Conservation (phyloP, 2,797 vertebrate species). For the Setipinna tenuifilis region DNA sequence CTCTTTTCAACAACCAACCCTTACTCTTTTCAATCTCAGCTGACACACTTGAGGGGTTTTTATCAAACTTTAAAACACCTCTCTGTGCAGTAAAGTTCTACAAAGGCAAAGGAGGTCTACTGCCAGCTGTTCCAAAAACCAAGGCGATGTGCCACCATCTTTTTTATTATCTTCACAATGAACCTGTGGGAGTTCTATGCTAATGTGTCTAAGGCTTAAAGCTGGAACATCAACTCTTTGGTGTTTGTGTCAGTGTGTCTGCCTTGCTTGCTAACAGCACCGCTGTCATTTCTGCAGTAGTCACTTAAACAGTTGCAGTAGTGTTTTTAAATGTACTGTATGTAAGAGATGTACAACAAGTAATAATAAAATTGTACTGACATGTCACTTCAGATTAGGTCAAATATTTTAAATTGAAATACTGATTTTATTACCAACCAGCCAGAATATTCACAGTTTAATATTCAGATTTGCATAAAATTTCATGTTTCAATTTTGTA, state of each 20-base stretch:
- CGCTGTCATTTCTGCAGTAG: background rate
- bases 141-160: background rate
- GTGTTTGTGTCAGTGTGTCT: background rate
- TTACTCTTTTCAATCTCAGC: background rate
- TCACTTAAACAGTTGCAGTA: background rate
- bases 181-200: background rate
- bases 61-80: background rate
- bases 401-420: no score
- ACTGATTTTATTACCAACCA: no score
- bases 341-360: no score
- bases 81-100: background rate
- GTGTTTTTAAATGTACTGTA: background rate
- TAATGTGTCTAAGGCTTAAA: background rate
- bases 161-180: conserved; percentile 1
- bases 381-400: no score
- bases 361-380: no score
- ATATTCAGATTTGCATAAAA: no score
- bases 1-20: background rate
- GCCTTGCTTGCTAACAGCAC: background rate
- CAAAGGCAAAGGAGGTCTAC: background rate
- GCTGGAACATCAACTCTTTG: background rate
- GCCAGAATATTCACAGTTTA: no score
- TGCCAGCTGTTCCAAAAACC: background rate
- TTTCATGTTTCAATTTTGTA: no score
- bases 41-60: background rate